phyloP scores from a whole-genome alignment of 1,140 invertebrate genomes.

The Drosophila ananassae region DNA sequence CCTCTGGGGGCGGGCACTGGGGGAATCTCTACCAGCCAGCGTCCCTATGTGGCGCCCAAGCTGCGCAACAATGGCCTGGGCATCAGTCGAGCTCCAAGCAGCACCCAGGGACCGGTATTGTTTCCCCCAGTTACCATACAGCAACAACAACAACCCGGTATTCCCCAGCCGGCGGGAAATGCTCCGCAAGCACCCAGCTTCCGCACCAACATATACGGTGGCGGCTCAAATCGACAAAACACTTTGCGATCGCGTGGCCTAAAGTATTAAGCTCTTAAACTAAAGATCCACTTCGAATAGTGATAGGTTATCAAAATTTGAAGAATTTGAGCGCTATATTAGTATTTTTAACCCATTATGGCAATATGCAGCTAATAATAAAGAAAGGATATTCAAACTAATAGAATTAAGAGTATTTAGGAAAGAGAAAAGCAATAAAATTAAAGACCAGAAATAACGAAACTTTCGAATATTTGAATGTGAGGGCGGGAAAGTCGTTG shows the following conservation, averaged over 20 bases:
- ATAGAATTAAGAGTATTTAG: not conserved
- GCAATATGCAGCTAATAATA: not conserved
- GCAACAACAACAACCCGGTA: conserved; percentile 8
- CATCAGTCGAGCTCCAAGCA: conserved; percentile 51
- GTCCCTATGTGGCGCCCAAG: conserved; percentile 77
- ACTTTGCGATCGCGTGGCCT: conserved; percentile 71
- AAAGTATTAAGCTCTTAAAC: conserved; percentile 65
- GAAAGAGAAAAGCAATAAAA: too few species aligned
- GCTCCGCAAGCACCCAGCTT: conserved; percentile 10
- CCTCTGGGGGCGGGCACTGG: conserved; percentile 9
- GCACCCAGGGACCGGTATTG: conserved; percentile 44
- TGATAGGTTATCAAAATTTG: conserved; percentile 32
- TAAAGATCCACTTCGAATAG: conserved; percentile 3
- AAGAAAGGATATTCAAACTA: not conserved
- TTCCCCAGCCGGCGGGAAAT: conserved; percentile 1
- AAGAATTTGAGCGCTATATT: not conserved
- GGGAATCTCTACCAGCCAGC: conserved; percentile 69
- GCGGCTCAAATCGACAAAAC: conserved; percentile 58
- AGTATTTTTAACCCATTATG: not conserved
- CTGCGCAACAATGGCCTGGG: conserved; percentile 70
- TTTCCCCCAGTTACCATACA: conserved; percentile 14
- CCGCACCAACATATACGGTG: conserved; percentile 38
- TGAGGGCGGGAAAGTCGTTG: too few species aligned
- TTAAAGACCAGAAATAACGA: too few species aligned
- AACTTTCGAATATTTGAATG: not conserved